phyloP scores from a whole-genome alignment of 2,113 vertebrate genomes.

The Gambusia holbrooki region DNA sequence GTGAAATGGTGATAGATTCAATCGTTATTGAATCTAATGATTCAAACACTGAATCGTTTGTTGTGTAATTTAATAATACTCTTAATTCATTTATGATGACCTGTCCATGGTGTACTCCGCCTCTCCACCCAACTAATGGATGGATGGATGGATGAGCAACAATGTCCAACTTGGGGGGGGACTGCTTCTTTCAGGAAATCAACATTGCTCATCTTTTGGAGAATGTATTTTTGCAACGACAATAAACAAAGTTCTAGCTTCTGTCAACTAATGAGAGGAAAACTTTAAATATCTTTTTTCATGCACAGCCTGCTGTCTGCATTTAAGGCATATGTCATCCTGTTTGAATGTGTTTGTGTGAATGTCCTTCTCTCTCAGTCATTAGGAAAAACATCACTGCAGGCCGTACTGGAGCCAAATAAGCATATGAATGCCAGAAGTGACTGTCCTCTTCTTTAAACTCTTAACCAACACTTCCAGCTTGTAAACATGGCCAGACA shows the following conservation, averaged over 20 bases:
- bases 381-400: slow-evolving; percentile 37
- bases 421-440: slow-evolving; percentile 69
- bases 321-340: neutral
- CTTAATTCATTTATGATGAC: too few species aligned
- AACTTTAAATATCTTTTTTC: slow-evolving; percentile 18
- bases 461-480: slow-evolving; percentile 59
- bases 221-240: too few species aligned
- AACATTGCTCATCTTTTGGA: too few species aligned
- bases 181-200: too few species aligned
- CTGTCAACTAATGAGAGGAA: slow-evolving; percentile 11
- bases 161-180: too few species aligned
- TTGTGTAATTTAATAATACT: neutral
- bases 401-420: slow-evolving; percentile 51
- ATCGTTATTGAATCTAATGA: too few species aligned
- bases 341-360: slow-evolving; percentile 5
- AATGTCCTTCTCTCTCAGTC: slow-evolving; percentile 30
- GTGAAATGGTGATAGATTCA: neutral
- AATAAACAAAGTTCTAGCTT: neutral
- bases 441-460: slow-evolving; percentile 51
- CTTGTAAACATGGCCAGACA: slow-evolving; percentile 66
- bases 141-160: too few species aligned
- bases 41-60: neutral
- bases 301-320: slow-evolving; percentile 6
- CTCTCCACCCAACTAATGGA: too few species aligned
- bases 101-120: too few species aligned